Evolutionary conservation across 2,888 invertebrate genomes (phyloP).

Genomic region (Lasioglossum vierecki): DNA sequence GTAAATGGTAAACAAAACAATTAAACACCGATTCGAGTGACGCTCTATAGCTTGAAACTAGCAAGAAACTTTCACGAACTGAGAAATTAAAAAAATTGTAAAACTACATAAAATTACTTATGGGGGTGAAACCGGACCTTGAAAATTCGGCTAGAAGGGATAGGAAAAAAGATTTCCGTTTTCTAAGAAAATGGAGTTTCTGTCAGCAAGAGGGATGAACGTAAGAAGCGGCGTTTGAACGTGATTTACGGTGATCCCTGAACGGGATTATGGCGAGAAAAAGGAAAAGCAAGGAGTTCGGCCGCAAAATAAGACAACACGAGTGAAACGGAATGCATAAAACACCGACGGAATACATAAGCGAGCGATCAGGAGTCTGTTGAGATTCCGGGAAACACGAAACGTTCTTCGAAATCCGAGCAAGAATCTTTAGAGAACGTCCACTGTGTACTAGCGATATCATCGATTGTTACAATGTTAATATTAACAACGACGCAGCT

Average conservation of each 20-base stretch:
- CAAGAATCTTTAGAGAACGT: background rate
- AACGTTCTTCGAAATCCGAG: background rate
- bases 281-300: background rate
- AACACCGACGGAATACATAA: background rate
- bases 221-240: background rate
- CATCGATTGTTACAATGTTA: background rate
- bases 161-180: too few relatives aligned
- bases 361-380: background rate
- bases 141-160: too few relatives aligned
- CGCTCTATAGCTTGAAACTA: background rate
- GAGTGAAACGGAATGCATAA: background rate
- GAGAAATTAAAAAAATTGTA: too few relatives aligned
- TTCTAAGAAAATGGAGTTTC: background rate
- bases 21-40: constrained; percentile 39
- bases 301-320: background rate
- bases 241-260: background rate
- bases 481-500: background rate
- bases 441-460: background rate
- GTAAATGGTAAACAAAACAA: constrained; percentile 54
- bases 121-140: too few relatives aligned
- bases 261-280: background rate
- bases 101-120: too few relatives aligned
- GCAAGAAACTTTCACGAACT: too few relatives aligned
- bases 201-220: too few relatives aligned
- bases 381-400: background rate